phyloP scores from a whole-genome alignment of 2,113 vertebrate genomes.

The Sialia sialis region DNA sequence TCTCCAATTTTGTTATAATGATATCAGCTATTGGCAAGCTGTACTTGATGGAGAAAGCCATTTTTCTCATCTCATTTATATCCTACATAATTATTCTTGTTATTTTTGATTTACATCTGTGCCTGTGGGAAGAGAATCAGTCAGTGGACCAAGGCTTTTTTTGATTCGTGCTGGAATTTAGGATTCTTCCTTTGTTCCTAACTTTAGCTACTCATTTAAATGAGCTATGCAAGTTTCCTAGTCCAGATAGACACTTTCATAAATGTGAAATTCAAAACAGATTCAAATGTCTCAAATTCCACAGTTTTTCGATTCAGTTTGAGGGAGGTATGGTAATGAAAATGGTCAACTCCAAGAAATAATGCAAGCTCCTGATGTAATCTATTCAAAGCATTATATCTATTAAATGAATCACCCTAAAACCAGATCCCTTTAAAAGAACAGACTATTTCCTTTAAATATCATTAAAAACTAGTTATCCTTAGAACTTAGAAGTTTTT shows the following conservation, averaged over 20 bases:
- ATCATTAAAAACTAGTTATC: neutral
- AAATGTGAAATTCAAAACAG: neutral
- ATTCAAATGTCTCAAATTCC: neutral
- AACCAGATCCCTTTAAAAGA: neutral
- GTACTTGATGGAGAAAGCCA: neutral
- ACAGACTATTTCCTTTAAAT: neutral
- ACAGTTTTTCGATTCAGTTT: neutral
- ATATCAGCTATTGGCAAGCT: neutral
- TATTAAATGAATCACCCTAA: neutral
- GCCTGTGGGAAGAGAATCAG: neutral
- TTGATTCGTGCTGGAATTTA: neutral
- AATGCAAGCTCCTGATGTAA: neutral
- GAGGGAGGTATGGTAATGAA: neutral
- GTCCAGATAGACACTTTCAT: neutral
- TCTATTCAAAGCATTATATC: neutral
- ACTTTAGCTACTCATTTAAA: neutral
- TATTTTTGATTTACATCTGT: neutral
- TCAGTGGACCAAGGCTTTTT: neutral
- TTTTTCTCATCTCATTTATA: constrained; percentile 23
- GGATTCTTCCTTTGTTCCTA: neutral
- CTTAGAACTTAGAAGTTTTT: neutral
- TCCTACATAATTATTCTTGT: neutral
- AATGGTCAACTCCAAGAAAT: neutral
- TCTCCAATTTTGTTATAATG: neutral
- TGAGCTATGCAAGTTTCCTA: neutral